A percentile compares a stretch with the other conserved stretches of the same genome.
Conservation (phyloP, 2,797 vertebrate genomes). For the Taenioides sp. region DNA sequence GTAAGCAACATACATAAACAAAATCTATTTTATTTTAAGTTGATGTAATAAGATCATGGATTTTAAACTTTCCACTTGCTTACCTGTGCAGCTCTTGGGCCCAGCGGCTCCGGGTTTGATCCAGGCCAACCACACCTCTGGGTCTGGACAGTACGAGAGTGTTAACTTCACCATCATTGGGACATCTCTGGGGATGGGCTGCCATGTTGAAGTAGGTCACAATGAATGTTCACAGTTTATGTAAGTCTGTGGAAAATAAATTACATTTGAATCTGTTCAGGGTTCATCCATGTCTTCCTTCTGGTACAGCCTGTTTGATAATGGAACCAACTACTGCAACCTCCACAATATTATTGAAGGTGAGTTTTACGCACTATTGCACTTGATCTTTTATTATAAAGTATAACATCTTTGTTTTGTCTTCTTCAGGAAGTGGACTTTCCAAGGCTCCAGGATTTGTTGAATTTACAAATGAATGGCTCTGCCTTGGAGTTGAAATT, state of each 20-base stretch:
- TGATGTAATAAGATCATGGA: not conserved
- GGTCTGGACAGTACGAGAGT: conserved; percentile 27
- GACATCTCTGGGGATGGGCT: conserved; percentile 39
- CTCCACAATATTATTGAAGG: conserved; percentile 59
- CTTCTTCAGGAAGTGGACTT: conserved; percentile 60
- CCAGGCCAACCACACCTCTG: conserved; percentile 62
- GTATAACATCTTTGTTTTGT: not conserved
- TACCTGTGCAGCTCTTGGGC: conserved; percentile 45
- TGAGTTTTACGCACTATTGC: conserved; percentile 5
- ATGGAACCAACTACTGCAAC: conserved; percentile 74
- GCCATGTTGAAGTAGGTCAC: conserved; percentile 43
- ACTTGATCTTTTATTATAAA: not conserved
- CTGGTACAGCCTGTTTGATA: conserved; percentile 60
- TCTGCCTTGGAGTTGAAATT: conserved; percentile 55
- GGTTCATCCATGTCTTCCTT: conserved; percentile 48
- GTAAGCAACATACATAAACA: conserved; percentile 19
- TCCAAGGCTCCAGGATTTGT: conserved; percentile 52
- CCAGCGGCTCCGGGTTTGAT: conserved; percentile 24
- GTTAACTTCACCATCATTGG: conserved; percentile 58
- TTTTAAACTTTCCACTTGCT: not conserved
- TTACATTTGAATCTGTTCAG: conserved; percentile 26
- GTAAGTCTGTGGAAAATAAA: not conserved
- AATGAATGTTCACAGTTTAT: not conserved
- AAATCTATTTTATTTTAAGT: not conserved
- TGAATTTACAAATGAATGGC: conserved; percentile 67